phyloP scores from a whole-genome alignment of 2,797 vertebrate genomes.

The Fistularia commersonii region DNA sequence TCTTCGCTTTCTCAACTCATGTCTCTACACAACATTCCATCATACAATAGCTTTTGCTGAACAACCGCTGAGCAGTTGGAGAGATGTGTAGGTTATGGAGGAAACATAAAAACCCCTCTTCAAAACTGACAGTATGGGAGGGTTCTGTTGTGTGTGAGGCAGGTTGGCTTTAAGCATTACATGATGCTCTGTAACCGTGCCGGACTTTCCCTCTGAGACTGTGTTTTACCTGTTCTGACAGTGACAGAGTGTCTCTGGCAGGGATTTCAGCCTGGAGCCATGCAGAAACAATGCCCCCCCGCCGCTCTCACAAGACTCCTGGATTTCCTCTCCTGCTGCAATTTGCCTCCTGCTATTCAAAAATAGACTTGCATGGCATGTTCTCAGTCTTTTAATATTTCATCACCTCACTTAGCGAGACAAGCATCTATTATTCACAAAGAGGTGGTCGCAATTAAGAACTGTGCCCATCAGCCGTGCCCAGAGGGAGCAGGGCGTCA shows the following conservation, averaged over 20 bases:
- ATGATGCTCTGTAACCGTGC: too few species aligned
- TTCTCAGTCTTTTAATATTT: conserved; percentile 58
- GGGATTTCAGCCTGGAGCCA: conserved; percentile 21
- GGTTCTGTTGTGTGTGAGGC: too few species aligned
- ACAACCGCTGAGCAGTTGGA: too few species aligned
- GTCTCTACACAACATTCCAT: too few species aligned
- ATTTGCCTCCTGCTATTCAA: conserved; percentile 22
- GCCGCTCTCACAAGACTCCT: background rate
- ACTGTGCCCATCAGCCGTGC: conserved; percentile 47
- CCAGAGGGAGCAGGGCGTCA: conserved; percentile 18
- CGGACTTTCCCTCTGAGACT: background rate
- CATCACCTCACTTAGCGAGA: conserved; percentile 55
- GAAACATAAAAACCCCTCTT: too few species aligned
- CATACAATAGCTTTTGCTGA: too few species aligned
- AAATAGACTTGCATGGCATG: conserved; percentile 26
- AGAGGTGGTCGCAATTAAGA: conserved; percentile 54
- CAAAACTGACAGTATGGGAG: too few species aligned
- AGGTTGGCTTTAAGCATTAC: too few species aligned
- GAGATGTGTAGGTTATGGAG: too few species aligned
- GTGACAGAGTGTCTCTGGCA: conserved; percentile 6
- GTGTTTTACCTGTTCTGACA: conserved; percentile 3
- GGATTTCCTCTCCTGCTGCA: conserved; percentile 13
- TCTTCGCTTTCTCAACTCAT: too few species aligned
- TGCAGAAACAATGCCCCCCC: conserved; percentile 10
- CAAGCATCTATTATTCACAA: conserved; percentile 62